phyloP scores from a whole-genome alignment of 2,113 vertebrate species.

The human (Homo sapiens) region GRCh38 chr6:42796501-42797000 shows the following conservation, averaged over 20 bases:
- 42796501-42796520: not conserved
- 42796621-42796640: not conserved
- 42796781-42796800: no score
- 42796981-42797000: no score
- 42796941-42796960: no score
- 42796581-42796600: not conserved
- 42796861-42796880: no score
- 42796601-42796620: not conserved
- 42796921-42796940: no score
- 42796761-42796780: no score
- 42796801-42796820: no score
- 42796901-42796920: no score
- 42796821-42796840: no score
- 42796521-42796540: not conserved
- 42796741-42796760: not conserved
- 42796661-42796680: not conserved
- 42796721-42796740: not conserved
- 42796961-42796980: no score
- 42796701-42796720: not conserved
- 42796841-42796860: no score
- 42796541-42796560: not conserved
- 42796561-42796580: not conserved
- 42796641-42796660: not conserved
- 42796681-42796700: not conserved
- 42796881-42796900: no score